Conservation (phyloP, 2,888 invertebrate genomes). For the Drosophila incognita region DNA sequence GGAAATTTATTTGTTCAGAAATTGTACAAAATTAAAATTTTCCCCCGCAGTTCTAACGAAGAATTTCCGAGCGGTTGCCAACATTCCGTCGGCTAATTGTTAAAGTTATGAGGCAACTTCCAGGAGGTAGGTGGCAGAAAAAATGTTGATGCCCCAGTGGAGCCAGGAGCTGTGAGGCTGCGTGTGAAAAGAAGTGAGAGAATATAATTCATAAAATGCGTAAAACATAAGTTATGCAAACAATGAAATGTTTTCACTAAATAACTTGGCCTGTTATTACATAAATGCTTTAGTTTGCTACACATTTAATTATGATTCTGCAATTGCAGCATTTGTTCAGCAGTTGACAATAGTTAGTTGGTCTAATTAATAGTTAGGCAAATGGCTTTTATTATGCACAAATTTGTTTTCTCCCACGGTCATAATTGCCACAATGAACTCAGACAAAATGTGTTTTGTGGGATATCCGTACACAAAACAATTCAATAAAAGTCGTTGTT, state of each 20-base stretch:
- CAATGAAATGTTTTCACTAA: neutral
- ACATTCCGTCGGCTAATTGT: slow-evolving; percentile 58
- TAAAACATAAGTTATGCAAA: slow-evolving; percentile 10
- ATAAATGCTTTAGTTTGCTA: slow-evolving; percentile 6
- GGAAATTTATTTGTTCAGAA: slow-evolving; percentile 28
- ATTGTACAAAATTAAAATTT: slow-evolving; percentile 39
- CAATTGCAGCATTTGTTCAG: slow-evolving; percentile 17
- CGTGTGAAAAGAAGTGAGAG: slow-evolving; percentile 17
- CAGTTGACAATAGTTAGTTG: slow-evolving; percentile 35
- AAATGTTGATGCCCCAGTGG: slow-evolving; percentile 10
- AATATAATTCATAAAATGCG: slow-evolving; percentile 25
- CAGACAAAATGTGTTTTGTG: slow-evolving; percentile 14
- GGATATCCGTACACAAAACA: slow-evolving; percentile 18
- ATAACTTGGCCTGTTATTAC: neutral
- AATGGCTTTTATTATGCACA: slow-evolving; percentile 57
- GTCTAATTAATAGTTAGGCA: slow-evolving; percentile 53
- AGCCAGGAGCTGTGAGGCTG: slow-evolving; percentile 26
- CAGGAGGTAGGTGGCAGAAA: slow-evolving; percentile 6
- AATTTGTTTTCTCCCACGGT: slow-evolving; percentile 43
- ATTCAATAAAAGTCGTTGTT: slow-evolving; percentile 35
- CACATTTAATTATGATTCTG: slow-evolving; percentile 35
- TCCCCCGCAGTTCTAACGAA: slow-evolving; percentile 16
- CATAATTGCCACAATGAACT: slow-evolving; percentile 32
- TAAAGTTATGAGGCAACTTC: slow-evolving; percentile 52
- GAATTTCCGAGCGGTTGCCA: slow-evolving; percentile 36